A percentile compares a stretch with the other conserved stretches of the same genome.
These are phyloP conservation scores for Varanus salvator DNA, from an alignment of 2,113 vertebrate species.

Conservation along the genomic window DNA sequence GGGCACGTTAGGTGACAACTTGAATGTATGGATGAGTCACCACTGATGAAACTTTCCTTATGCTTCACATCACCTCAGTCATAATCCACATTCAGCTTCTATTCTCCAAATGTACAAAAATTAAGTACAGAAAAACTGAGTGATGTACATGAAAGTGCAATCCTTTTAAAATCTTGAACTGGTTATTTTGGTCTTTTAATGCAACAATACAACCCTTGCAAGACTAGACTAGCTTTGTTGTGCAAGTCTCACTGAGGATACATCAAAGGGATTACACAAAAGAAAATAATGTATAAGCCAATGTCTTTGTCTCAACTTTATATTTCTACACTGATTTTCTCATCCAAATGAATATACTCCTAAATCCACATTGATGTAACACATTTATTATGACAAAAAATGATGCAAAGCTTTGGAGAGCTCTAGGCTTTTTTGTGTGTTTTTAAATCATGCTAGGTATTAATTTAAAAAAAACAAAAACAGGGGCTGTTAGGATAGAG, in stretches of 20 bases:
- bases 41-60: background rate
- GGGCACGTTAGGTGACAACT: background rate
- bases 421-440: no score
- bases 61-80: background rate
- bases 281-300: background rate
- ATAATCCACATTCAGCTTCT: background rate
- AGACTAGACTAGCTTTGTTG: background rate
- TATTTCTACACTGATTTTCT: background rate
- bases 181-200: background rate
- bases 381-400: no score
- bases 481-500: no score
- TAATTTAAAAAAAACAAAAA: no score
- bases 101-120: background rate
- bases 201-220: background rate
- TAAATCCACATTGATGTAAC: no score
- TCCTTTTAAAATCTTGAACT: background rate
- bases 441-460: no score
- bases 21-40: background rate
- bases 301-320: background rate
- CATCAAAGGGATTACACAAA: background rate
- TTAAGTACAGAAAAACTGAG: background rate
- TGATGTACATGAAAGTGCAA: background rate
- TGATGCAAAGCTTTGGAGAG: no score
- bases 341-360: background rate
- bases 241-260: background rate